Conservation (phyloP, 2,113 vertebrate species). For the Phoenicopterus ruber region DNA sequence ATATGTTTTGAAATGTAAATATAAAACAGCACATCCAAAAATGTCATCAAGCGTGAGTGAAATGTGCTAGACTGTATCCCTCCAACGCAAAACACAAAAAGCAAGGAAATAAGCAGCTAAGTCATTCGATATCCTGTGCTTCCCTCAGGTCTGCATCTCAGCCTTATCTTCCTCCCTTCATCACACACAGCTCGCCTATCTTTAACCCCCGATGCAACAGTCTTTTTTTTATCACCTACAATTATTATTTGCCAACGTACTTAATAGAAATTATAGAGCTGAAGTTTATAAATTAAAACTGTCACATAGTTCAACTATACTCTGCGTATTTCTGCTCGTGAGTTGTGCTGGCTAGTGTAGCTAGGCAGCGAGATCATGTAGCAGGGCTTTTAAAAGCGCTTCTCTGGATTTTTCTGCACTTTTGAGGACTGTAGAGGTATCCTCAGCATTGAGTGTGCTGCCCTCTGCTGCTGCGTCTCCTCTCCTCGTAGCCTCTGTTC, state of each 20-base stretch:
- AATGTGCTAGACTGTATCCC: background rate
- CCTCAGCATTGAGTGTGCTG: constrained; percentile 56
- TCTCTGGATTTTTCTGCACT: background rate
- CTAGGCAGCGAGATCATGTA: background rate
- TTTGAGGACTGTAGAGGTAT: background rate
- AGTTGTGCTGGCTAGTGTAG: background rate
- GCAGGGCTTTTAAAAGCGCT: background rate
- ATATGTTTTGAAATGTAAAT: constrained; percentile 15
- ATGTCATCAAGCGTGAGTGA: background rate
- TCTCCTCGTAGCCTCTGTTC: background rate
- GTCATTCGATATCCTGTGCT: background rate
- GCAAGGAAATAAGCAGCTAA: background rate
- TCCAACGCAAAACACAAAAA: background rate
- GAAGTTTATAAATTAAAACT: background rate
- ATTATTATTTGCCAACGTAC: background rate
- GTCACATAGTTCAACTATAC: background rate
- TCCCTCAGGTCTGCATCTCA: background rate
- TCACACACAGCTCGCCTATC: background rate
- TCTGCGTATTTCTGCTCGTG: background rate
- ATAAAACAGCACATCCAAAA: background rate
- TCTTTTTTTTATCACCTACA: background rate
- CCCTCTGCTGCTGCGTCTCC: constrained; percentile 31
- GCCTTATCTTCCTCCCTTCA: background rate
- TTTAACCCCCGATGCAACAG: background rate
- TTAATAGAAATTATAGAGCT: background rate